Percentiles rank a stretch among this genome's conserved stretches.
These are phyloP conservation scores for Poicephalus meyeri DNA, from an alignment of 2,113 vertebrate species.

Conservation along the genomic window DNA sequence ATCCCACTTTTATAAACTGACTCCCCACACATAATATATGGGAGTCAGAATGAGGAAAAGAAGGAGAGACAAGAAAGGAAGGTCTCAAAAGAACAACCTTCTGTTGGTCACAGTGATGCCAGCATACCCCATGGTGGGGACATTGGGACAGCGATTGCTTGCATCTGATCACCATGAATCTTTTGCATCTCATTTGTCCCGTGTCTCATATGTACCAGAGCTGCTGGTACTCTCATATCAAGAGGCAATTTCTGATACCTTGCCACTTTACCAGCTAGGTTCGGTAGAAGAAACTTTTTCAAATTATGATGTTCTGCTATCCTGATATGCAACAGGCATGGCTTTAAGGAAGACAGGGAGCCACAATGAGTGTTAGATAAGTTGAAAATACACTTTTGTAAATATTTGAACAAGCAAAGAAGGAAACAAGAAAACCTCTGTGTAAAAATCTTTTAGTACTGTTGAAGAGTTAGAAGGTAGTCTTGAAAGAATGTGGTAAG, in stretches of 20 bases:
- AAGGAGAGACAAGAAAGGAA: background rate
- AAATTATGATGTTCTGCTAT: background rate
- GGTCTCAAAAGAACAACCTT: background rate
- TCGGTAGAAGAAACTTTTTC: background rate
- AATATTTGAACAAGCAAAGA: background rate
- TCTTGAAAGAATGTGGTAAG: background rate
- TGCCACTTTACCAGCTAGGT: background rate
- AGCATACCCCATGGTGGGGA: background rate
- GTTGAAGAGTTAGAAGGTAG: background rate
- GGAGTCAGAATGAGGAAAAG: background rate
- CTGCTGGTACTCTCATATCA: background rate
- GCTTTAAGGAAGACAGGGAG: background rate
- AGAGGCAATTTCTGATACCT: background rate
- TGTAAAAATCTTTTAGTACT: background rate
- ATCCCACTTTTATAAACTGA: background rate
- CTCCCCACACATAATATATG: background rate
- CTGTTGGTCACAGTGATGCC: background rate
- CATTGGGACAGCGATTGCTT: background rate
- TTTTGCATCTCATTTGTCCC: background rate
- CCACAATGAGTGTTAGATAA: background rate
- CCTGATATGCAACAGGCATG: background rate
- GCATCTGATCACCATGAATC: background rate
- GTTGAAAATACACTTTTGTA: background rate
- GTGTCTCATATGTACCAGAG: no score
- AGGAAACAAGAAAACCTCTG: background rate